Evolutionary conservation across 2,888 invertebrate genomes (phyloP).

Genomic region (Laspeyria flexula): DNA sequence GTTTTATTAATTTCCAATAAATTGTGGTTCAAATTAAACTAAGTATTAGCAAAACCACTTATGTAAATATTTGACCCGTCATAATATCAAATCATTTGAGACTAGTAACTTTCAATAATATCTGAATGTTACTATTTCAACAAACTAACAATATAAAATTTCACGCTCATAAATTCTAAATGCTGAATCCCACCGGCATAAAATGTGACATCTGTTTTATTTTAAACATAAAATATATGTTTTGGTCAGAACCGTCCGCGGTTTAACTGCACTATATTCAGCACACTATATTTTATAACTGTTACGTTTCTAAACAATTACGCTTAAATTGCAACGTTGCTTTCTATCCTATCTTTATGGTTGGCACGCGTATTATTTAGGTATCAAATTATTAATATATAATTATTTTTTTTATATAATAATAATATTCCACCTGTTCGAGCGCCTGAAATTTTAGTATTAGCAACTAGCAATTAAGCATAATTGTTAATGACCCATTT

Average conservation of each 20-base stretch:
- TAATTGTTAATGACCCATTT: too few species aligned
- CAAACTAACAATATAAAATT: neutral
- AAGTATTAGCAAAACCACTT: too few species aligned
- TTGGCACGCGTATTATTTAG: constrained; percentile 5
- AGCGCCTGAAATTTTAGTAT: too few species aligned
- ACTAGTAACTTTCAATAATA: too few species aligned
- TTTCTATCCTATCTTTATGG: constrained; percentile 19
- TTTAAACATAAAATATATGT: constrained; percentile 1
- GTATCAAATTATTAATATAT: too few species aligned
- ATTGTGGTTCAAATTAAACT: too few species aligned
- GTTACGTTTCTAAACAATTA: constrained; percentile 40
- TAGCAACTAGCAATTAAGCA: too few species aligned
- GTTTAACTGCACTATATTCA: constrained; percentile 26
- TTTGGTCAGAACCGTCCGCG: constrained; percentile 4
- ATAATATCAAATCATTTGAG: too few species aligned
- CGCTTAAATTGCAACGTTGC: constrained; percentile 28
- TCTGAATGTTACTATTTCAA: neutral
- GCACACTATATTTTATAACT: constrained; percentile 30
- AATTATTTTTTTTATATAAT: too few species aligned
- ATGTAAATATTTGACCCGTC: too few species aligned
- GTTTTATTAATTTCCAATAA: too few species aligned
- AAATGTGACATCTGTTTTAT: constrained; percentile 1
- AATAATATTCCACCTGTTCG: too few species aligned
- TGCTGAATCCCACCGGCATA: neutral
- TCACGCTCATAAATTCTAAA: constrained; percentile 1